phyloP scores from a whole-genome alignment of 2,113 vertebrate genomes.

The zebrafish (Danio rerio) region DNA sequence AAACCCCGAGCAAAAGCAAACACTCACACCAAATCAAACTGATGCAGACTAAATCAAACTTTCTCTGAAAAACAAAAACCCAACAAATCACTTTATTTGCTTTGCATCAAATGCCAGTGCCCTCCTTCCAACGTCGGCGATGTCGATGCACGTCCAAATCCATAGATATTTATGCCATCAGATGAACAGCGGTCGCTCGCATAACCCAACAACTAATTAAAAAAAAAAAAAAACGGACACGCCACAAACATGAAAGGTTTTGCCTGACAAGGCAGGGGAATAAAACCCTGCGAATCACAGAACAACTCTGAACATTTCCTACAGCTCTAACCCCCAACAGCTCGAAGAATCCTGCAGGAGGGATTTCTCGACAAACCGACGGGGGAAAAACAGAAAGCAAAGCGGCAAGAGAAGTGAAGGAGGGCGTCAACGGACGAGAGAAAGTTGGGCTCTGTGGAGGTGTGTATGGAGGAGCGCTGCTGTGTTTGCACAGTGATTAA shows the following conservation, averaged over 20 bases:
- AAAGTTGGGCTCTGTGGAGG: conserved; percentile 89
- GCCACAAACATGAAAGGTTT: conserved; percentile 77
- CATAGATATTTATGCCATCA: conserved; percentile 78
- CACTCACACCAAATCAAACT: conserved; percentile 76
- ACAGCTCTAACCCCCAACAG: conserved; percentile 44
- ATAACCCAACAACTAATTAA: conserved; percentile 78
- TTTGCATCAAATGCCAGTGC: conserved; percentile 81
- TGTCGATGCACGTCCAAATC: conserved; percentile 79
- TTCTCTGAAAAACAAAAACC: conserved; percentile 77
- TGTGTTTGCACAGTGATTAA: conserved; percentile 99
- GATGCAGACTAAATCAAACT: conserved; percentile 77
- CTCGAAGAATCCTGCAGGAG: conserved; percentile 35
- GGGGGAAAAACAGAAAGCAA: conserved; percentile 44
- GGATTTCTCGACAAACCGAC: conserved; percentile 68
- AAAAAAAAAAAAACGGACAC: conserved; percentile 74
- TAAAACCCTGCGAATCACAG: conserved; percentile 79
- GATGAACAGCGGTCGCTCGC: conserved; percentile 70
- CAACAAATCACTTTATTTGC: conserved; percentile 83
- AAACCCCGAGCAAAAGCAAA: conserved; percentile 69
- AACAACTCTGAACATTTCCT: conserved; percentile 64
- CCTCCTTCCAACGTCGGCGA: conserved; percentile 70
- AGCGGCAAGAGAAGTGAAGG: conserved; percentile 64
- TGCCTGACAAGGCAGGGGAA: conserved; percentile 72
- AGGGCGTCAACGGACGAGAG: conserved; percentile 59
- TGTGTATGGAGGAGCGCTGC: conserved; percentile 94